A percentile compares a stretch with the other conserved stretches of the same genome.
Conservation (phyloP, 92 coral and sea anemone genomes). For the Parazoanthus darwini region DNA sequence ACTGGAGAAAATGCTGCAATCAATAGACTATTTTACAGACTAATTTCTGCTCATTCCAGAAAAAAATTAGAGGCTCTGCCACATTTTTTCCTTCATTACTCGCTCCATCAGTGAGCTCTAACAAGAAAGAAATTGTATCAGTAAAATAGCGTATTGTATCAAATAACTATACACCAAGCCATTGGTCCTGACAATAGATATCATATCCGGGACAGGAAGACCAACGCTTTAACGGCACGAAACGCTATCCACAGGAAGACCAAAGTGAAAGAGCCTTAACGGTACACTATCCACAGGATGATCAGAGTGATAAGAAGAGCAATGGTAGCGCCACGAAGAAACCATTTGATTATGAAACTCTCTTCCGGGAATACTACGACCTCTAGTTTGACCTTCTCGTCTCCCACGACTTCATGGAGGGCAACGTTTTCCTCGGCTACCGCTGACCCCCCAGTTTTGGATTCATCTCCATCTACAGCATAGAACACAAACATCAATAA, state of each 20-base stretch:
- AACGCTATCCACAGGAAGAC: conserved; percentile 41
- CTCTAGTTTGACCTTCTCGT: conserved; percentile 45
- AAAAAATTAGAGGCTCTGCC: background rate
- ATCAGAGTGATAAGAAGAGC: conserved; percentile 44
- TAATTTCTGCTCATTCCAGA: background rate
- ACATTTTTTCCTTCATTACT: background rate
- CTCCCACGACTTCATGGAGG: conserved; percentile 1
- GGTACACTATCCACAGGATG: conserved; percentile 71
- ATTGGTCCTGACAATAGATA: conserved; percentile 7
- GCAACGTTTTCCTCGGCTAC: conserved; percentile 14
- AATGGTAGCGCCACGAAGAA: conserved; percentile 50
- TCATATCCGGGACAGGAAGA: conserved; percentile 52
- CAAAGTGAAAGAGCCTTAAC: conserved; percentile 44
- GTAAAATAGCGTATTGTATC: background rate
- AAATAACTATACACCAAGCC: background rate
- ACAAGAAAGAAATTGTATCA: background rate
- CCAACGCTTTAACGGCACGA: conserved; percentile 55
- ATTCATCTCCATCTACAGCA: background rate
- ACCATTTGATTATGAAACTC: conserved; percentile 48
- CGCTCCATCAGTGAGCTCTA: background rate
- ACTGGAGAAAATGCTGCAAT: background rate
- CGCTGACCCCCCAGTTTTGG: background rate
- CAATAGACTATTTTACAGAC: background rate
- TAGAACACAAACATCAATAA: background rate
- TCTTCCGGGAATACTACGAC: conserved; percentile 61